Percentiles rank a stretch among this genome's conserved stretches.
phyloP scores from a whole-genome alignment of 2,113 vertebrate species.

The Tenebrosternarchus preto region DNA sequence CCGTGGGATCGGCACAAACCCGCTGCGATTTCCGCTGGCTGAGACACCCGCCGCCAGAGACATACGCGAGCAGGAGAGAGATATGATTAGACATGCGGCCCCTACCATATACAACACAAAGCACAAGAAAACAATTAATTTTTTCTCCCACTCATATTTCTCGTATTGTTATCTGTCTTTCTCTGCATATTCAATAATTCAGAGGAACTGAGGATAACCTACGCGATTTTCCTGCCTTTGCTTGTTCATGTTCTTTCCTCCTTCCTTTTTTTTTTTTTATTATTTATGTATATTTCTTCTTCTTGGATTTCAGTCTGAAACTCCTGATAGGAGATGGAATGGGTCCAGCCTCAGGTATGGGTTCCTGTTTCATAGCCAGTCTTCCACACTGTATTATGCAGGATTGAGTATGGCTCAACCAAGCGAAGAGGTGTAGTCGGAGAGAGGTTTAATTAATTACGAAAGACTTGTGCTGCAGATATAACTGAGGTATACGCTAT shows the following conservation, averaged over 20 bases:
- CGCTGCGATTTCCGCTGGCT: conserved; percentile 23
- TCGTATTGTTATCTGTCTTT: conserved; percentile 15
- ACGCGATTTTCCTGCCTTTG: neutral
- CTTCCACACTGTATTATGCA: conserved; percentile 24
- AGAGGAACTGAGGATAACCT: neutral
- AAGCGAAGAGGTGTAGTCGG: conserved; percentile 37
- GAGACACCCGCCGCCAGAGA: neutral
- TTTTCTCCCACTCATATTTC: conserved; percentile 2
- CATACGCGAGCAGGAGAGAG: conserved; percentile 1
- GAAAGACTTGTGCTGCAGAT: conserved; percentile 40
- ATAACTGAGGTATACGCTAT: conserved; percentile 32
- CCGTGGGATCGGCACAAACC: conserved; percentile 36
- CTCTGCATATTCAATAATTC: conserved; percentile 29
- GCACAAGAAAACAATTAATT: conserved; percentile 20
- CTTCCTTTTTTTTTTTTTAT: too few species aligned
- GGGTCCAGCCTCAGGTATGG: neutral
- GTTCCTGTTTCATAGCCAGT: conserved; percentile 9
- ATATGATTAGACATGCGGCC: conserved; percentile 18
- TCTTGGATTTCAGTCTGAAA: neutral
- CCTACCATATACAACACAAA: conserved; percentile 26
- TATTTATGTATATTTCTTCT: too few species aligned
- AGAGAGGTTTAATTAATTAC: conserved; percentile 43
- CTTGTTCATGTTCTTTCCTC: too few species aligned
- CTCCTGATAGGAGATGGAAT: conserved; percentile 2
- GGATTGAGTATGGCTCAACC: conserved; percentile 21